Base-by-base conservation (phyloP, 2,797 vertebrate genomes). In the Pogonophryne albipinna region DNA sequence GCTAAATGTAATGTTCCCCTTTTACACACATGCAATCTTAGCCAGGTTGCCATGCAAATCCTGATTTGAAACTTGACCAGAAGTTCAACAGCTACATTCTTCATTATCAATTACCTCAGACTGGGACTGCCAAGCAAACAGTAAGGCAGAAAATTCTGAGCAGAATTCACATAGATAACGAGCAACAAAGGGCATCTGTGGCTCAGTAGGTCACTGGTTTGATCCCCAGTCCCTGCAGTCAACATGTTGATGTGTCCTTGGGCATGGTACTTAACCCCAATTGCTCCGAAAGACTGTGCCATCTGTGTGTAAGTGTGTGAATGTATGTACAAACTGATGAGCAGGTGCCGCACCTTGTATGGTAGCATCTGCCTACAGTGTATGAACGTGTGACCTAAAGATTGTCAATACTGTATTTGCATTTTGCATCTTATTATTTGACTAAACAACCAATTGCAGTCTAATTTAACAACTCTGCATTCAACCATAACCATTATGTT, bases 71-170 rank as follows among this genome's bases (percentile, higher is more conserved):
- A n/a, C 12, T 11, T 5, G 14, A 70, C 20, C 62, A 60, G n/a
- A 41, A 19, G 44, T 1, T 20, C 46, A 69, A 75, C 45, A 23
- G 19, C 42, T 20, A 3, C 51, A 69, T 68, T 77, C 51, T 56
- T 49, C 59, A 11, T 42, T 57, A 69, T 64, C 13, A 5, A 47
- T 58, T 46, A 34, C 15, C 34, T 55, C 27, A 49, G 34, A 31
- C 15, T 70, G 70, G 56, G 67, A 52, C 76, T 45, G 66, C 15
- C 23, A 15, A 11, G 3, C 15, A 70, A 23, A 12, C 13, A 44
- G 19, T 4, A 27, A 72, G 31, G 45, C 16, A 34, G 12, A 45
- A n/a, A 71, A 47, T 53, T 41, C 20, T 68, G 8, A n/a, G 20
- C 12, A 44, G 41, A n/a, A 31, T 20, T 20, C 38, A 20, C 17